Evolutionary conservation across 2,888 invertebrate genomes (phyloP).

Genomic region (Strigamia crassipes): DNA sequence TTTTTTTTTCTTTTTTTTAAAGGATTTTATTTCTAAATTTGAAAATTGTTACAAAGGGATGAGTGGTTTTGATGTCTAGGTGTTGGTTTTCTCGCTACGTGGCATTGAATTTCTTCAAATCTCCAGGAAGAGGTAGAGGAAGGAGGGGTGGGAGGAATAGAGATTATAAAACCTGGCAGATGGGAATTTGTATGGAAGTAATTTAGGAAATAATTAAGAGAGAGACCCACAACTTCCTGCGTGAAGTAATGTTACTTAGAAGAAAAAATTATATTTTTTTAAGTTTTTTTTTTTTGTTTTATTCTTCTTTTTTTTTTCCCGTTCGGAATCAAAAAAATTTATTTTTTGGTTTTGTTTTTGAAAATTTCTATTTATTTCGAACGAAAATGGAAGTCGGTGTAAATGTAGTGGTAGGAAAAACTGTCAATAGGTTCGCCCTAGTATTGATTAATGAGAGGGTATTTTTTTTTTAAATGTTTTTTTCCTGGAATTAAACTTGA

Average conservation of each 20-base stretch:
- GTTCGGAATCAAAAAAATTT: neutral
- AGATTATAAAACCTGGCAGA: slow-evolving; percentile 37
- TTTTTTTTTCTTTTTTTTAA: neutral
- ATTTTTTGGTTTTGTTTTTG: neutral
- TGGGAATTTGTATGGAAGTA: slow-evolving; percentile 37
- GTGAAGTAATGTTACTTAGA: slow-evolving; percentile 18
- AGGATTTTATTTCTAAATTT: neutral
- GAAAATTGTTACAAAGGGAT: neutral
- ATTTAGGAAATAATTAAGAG: slow-evolving; percentile 37
- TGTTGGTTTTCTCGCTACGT: slow-evolving; percentile 12
- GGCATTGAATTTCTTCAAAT: slow-evolving; percentile 24
- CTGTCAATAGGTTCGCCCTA: neutral
- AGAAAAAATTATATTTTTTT: neutral
- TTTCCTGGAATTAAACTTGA: slow-evolving; percentile 33
- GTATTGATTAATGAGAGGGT: slow-evolving; percentile 6
- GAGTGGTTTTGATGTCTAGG: neutral
- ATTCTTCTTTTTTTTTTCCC: neutral
- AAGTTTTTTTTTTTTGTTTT: neutral
- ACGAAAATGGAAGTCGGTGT: neutral
- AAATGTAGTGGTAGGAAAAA: slow-evolving; percentile 4
- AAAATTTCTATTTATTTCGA: neutral
- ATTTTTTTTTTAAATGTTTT: neutral
- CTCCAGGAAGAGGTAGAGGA: slow-evolving; percentile 34
- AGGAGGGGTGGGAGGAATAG: slow-evolving; percentile 7
- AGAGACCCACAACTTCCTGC: slow-evolving; percentile 34